Evolutionary conservation across 2,888 invertebrate species (phyloP), one percentile per base, ranked within the genome.

Genomic region (Mechanitis mazaeus): DNA sequence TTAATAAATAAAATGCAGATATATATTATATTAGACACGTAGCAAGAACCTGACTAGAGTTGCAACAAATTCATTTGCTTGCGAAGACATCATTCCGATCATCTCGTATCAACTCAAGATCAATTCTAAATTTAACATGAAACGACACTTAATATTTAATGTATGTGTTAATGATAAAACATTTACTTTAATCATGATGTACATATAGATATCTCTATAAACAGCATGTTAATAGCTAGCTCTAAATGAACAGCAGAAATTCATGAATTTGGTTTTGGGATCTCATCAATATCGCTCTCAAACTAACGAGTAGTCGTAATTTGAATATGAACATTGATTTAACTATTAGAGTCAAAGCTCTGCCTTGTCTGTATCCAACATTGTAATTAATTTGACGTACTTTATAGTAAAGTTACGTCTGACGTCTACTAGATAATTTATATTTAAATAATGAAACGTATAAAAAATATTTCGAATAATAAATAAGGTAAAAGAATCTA

Each of bases 71-170:
- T 77, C 80, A 76, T 81, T 82, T 76, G 76, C 74, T 69, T 72
- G 77, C 76, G 73, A 73, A 76, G 75, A 70, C 75, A 20, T 20
- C 20, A 20, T 20, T 20, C 20, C 20, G 20, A 20, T 20, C 20
- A 20, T 20, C 20, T 20, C 72, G 71, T 35, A 69, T 69, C 72
- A 77, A 75, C 76, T 76, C 74, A 72, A 75, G 83, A 84, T 84
- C 84, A 80, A 84, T 84, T 83, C 80, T 65, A 83, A 81, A 78
- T 79, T 79, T 80, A 75, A 79, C 77, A 78, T 28, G 5, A 47
- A 47, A 47, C n/a, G 20, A 47, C 47, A 20, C 3, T 20, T 47
- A 42, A 42, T 42, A 42, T 7, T 42, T 1, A 42, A 42, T 9
- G 9, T 42, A 3, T 11, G 9, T 42, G 6, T 5, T 3, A 11